Conservation (phyloP, 1,140 invertebrate species). For the Sitobion miscanthi region DNA sequence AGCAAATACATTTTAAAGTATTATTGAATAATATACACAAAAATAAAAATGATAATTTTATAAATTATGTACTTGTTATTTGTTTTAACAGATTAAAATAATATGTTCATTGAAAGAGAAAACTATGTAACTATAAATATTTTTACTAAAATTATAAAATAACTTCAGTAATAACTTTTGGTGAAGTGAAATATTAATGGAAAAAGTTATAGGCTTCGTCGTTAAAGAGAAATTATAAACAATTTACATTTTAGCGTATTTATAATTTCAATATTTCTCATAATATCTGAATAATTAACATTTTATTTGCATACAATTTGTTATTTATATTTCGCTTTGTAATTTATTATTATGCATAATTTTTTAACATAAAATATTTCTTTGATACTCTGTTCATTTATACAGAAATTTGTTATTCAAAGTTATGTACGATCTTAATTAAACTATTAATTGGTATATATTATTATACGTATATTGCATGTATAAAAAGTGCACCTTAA, state of each 20-base stretch:
- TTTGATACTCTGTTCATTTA: not conserved
- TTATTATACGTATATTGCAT: not conserved
- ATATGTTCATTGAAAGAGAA: not conserved
- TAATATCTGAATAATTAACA: not conserved
- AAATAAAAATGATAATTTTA: not conserved
- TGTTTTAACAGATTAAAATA: not conserved
- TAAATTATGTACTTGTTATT: not conserved
- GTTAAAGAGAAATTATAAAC: not conserved
- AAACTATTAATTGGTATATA: not conserved
- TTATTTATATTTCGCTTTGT: not conserved
- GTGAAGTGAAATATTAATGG: not conserved
- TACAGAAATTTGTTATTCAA: not conserved
- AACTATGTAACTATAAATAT: not conserved
- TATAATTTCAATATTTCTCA: not conserved
- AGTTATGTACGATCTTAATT: not conserved
- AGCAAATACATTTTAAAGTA: not conserved
- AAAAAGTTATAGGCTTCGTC: not conserved
- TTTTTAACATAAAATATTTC: not conserved
- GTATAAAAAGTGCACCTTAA: not conserved
- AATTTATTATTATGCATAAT: not conserved
- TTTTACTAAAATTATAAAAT: not conserved
- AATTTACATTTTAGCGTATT: not conserved
- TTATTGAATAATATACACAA: not conserved
- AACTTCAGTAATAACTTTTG: not conserved
- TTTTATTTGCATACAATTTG: not conserved